These are phyloP conservation scores for Eupeodes luniger DNA, from an alignment of 2,888 invertebrate species.

Conservation along the genomic window DNA sequence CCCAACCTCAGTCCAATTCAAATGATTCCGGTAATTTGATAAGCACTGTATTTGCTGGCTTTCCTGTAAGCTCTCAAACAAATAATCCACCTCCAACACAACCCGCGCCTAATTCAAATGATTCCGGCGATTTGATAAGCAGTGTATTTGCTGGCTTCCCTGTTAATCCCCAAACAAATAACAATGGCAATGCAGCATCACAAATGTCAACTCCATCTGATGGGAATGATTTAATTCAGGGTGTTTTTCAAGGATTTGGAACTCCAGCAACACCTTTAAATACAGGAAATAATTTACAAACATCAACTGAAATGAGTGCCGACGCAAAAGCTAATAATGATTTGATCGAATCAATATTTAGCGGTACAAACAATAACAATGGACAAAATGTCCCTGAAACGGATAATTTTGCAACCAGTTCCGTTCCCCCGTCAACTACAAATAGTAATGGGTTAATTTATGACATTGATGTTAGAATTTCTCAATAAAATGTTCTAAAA, in stretches of 20 bases:
- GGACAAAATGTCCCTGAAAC: background rate
- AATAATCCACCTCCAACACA: background rate
- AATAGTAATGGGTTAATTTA: constrained; percentile 61
- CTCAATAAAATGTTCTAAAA: background rate
- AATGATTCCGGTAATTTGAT: background rate
- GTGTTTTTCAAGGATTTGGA: background rate
- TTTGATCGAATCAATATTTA: constrained; percentile 39
- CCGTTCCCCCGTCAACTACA: constrained; percentile 48
- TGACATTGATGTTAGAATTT: constrained; percentile 65
- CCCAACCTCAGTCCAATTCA: background rate
- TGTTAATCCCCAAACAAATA: background rate
- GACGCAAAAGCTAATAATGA: constrained; percentile 28
- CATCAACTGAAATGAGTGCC: constrained; percentile 2
- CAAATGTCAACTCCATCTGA: background rate
- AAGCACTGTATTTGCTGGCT: background rate
- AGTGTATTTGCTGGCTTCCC: background rate
- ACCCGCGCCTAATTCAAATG: background rate
- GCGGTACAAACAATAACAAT: background rate
- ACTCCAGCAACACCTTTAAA: background rate
- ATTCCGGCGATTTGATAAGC: background rate
- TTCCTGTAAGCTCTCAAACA: background rate
- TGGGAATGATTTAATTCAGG: background rate
- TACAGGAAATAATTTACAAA: background rate
- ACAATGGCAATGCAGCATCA: background rate
- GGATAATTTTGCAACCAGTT: background rate